phyloP scores from a whole-genome alignment of 2,113 vertebrate genomes.

The Megaceryle maxima region DNA sequence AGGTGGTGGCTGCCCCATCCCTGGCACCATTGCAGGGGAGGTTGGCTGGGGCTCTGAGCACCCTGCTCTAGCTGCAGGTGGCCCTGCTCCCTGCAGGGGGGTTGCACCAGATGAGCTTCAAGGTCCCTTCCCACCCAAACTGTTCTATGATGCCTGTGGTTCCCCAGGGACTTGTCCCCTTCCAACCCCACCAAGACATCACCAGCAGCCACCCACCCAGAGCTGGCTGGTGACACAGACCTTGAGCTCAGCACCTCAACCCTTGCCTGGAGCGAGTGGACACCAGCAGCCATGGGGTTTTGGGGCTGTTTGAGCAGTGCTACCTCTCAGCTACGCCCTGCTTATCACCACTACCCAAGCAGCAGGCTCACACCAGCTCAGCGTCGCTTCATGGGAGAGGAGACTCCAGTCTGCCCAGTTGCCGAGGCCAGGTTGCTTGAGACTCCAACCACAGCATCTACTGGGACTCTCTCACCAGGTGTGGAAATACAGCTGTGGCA shows the following conservation, averaged over 20 bases:
- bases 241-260: neutral
- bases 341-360: neutral
- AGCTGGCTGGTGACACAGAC: neutral
- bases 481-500: neutral
- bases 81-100: neutral
- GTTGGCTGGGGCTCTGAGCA: neutral
- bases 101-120: neutral
- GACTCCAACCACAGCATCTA: neutral
- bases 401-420: neutral
- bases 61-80: accelerated
- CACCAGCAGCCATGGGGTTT: accelerated
- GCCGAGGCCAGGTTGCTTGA: accelerated
- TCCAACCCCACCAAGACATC: neutral
- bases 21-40: too few species aligned
- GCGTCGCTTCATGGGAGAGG: neutral
- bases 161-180: neutral
- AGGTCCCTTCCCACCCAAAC: neutral
- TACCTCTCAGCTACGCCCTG: accelerated
- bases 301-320: neutral
- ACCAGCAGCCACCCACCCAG: neutral
- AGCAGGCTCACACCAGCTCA: neutral
- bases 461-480: neutral
- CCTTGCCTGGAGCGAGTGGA: neutral
- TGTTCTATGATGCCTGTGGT: neutral
- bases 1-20: too few species aligned